Evolutionary conservation across 2,888 invertebrate species (phyloP), one percentile per base, ranked within the genome.

Genomic region (Calameuta idolon): DNA sequence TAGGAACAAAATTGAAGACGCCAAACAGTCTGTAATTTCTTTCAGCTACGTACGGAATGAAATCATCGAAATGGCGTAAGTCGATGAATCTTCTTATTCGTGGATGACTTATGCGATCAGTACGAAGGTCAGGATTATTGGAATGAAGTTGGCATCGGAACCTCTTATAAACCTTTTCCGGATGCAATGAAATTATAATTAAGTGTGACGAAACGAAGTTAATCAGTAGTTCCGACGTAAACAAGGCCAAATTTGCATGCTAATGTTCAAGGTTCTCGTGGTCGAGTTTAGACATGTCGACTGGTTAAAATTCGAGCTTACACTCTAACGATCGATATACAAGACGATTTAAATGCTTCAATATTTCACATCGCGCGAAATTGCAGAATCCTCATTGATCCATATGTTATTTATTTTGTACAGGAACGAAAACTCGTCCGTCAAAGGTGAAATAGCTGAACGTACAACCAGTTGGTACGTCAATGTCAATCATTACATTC

Each of bases 11-110:
- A 23, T 55, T 55, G 9, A 23, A 55, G 9, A 55, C 55, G 55
- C 23, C 23, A 55, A 55, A 9, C 23, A 9, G 9, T 55, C 55
- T 55, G 77, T 79, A 84, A 83, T 91, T 92, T 80, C 90, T 92
- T 89, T 92, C 92, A 93, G 93, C 89, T 91, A 91, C 85, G 92
- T 93, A 82, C 91, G 93, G 82, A 90, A 92, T 86, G 92, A 92
- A 77, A 84, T 93, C 77, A 86, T 92, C 78, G 89, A 91, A 85
- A 88, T 91, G 79, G 90, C 91, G 93, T 93, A 89, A 93, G 93
- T 85, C 55, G 55, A 55, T 55, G 23, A 55, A 55, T 55, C 55
- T 55, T 55, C 23, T 55, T 55, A 55, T 2, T 86, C 92, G 4
- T 90, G 89, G 74, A 85, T 91, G 0, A 87, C 90, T 80, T 92